Conservation (phyloP, 2,113 vertebrate genomes). For the Larimichthys polyactis region DNA sequence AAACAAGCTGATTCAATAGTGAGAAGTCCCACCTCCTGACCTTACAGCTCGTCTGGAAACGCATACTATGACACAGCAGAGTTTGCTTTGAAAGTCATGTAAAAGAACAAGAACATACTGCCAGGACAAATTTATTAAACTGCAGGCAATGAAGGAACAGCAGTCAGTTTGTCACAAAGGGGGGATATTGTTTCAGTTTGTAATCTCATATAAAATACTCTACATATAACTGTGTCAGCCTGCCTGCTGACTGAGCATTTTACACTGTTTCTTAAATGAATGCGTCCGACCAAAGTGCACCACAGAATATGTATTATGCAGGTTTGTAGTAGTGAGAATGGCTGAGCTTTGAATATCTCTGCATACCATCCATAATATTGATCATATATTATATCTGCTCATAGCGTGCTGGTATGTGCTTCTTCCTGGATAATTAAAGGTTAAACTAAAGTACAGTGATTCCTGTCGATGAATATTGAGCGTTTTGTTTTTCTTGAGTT, state of each 20-base stretch:
- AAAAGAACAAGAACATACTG: not conserved
- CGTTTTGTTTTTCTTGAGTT: not conserved
- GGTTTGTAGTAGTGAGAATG: not conserved
- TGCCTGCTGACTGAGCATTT: conserved; percentile 10
- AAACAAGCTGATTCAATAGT: not conserved
- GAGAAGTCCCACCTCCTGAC: not conserved
- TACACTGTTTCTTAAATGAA: not conserved
- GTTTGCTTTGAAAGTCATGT: conserved; percentile 1
- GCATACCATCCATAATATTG: conserved; percentile 23
- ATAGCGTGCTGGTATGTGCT: not conserved
- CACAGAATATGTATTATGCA: not conserved
- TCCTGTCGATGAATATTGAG: conserved; percentile 15
- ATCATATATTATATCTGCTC: conserved; percentile 13
- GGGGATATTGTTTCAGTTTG: conserved; percentile 1
- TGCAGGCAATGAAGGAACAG: not conserved
- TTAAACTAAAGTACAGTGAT: conserved; percentile 20
- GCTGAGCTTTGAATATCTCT: conserved; percentile 20
- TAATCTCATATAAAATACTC: not conserved
- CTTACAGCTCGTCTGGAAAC: not conserved
- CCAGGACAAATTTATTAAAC: not conserved
- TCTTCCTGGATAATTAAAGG: conserved; percentile 19
- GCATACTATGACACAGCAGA: not conserved
- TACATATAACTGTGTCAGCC: not conserved
- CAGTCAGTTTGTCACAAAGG: not conserved
- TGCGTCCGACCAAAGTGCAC: conserved; percentile 8